Conservation (phyloP, 2,113 vertebrate genomes). For the Neogobius melanostomus region DNA sequence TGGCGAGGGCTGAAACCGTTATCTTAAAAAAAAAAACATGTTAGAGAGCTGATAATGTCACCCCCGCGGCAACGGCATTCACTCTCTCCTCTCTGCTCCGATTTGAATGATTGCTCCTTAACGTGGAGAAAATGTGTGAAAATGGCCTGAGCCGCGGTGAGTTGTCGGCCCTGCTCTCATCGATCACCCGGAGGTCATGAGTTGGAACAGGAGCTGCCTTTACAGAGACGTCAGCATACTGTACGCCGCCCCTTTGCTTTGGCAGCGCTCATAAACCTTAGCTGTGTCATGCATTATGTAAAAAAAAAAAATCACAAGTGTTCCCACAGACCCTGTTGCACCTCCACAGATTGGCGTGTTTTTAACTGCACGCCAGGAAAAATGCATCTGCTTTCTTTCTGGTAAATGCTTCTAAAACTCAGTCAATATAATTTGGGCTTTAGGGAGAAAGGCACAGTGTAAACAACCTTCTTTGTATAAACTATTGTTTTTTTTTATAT, state of each 20-base stretch:
- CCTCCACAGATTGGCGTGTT: conserved; percentile 20
- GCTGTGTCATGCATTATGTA: conserved; percentile 54
- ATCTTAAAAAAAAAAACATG: conserved; percentile 31
- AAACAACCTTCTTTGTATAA: too few relatives aligned
- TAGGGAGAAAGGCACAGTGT: too few relatives aligned
- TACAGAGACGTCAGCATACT: conserved; percentile 15
- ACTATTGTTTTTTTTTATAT: too few relatives aligned
- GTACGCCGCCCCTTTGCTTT: conserved; percentile 29
- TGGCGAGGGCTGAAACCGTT: background rate
- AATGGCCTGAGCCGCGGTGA: conserved; percentile 47
- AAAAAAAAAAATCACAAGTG: conserved; percentile 30
- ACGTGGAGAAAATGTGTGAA: conserved; percentile 54
- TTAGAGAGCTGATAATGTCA: conserved; percentile 29
- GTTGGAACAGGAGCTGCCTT: conserved; percentile 22
- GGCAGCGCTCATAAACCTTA: conserved; percentile 30
- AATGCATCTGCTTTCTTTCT: conserved; percentile 48
- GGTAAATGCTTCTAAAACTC: conserved; percentile 23
- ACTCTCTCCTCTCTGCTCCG: conserved; percentile 42
- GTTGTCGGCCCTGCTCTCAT: conserved; percentile 35
- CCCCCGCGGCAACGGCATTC: conserved; percentile 26
- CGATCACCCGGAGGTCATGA: conserved; percentile 52
- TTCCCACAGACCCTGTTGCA: conserved; percentile 27
- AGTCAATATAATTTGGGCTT: conserved; percentile 1
- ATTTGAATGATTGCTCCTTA: conserved; percentile 22
- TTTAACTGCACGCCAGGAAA: conserved; percentile 3